phyloP scores from a whole-genome alignment of 2,113 vertebrate species.

The Oenanthe melanoleuca region DNA sequence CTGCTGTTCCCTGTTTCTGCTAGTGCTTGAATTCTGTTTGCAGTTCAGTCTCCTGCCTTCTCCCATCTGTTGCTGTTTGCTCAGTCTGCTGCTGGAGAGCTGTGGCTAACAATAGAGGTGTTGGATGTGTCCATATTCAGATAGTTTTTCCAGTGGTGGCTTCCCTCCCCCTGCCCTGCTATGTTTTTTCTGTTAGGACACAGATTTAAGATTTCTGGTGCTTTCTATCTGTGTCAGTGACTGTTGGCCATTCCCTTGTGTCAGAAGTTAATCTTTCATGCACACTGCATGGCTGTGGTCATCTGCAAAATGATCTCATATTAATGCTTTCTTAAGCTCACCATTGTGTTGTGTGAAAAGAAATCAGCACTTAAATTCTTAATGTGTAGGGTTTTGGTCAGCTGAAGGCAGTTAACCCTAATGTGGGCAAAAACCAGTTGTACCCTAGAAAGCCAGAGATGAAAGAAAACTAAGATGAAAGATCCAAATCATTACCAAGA shows the following conservation, averaged over 20 bases:
- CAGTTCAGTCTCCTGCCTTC: neutral
- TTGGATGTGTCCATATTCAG: neutral
- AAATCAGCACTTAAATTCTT: neutral
- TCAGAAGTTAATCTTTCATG: neutral
- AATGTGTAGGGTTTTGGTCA: neutral
- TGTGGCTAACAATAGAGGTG: neutral
- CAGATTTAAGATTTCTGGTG: neutral
- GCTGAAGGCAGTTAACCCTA: neutral
- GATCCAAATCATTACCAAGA: neutral
- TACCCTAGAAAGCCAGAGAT: neutral
- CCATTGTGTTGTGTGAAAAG: neutral
- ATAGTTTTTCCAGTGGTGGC: neutral
- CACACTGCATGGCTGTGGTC: neutral
- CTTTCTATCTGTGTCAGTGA: neutral
- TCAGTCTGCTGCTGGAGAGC: neutral
- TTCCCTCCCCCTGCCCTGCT: neutral
- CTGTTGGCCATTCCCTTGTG: neutral
- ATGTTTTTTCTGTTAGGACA: neutral
- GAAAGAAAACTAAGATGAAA: neutral
- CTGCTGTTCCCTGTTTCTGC: neutral
- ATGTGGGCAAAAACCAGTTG: neutral
- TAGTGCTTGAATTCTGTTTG: neutral
- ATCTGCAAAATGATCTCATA: neutral
- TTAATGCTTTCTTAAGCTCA: neutral
- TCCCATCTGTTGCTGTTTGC: neutral